A percentile compares a stretch with the other conserved stretches of the same genome.
phyloP scores from a whole-genome alignment of 2,113 vertebrate species.

The Pholis gunnellus region DNA sequence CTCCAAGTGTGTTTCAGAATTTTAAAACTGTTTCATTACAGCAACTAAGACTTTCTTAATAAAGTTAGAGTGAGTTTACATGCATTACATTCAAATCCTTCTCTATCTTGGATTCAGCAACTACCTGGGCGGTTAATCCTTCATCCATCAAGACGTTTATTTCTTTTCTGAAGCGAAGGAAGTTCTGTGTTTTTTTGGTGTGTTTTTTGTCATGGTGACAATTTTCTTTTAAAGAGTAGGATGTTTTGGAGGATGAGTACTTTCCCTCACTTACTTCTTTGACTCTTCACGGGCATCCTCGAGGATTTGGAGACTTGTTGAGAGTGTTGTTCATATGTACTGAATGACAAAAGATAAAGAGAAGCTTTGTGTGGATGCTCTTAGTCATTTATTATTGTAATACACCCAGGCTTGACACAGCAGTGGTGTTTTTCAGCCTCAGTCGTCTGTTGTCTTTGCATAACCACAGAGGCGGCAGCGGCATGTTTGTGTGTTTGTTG shows the following conservation, averaged over 20 bases:
- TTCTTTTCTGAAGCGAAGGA: constrained; percentile 6
- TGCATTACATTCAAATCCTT: constrained; percentile 26
- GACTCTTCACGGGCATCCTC: background rate
- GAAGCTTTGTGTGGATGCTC: background rate
- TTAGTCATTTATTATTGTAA: constrained; percentile 25
- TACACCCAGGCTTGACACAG: constrained; percentile 16
- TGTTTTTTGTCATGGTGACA: background rate
- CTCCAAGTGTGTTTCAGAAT: background rate
- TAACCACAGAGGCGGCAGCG: constrained; percentile 46
- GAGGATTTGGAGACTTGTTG: background rate
- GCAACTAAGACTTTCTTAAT: constrained; percentile 4
- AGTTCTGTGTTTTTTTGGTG: background rate
- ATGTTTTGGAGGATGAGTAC: constrained; percentile 1
- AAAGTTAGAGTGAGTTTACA: constrained; percentile 36
- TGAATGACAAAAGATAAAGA: background rate
- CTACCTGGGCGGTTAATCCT: constrained; percentile 27
- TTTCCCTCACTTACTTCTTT: constrained; percentile 4
- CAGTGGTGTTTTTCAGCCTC: constrained; percentile 22
- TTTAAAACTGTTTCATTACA: background rate
- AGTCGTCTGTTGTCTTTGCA: constrained; percentile 54
- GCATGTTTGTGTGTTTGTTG: constrained; percentile 42
- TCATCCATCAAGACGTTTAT: constrained; percentile 24
- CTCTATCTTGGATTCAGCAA: constrained; percentile 46
- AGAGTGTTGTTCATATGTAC: constrained; percentile 8
- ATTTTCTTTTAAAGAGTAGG: constrained; percentile 19